These are phyloP conservation scores for Mesocricetus auratus DNA, from an alignment of 2,113 vertebrate genomes.

Conservation along the genomic window DNA sequence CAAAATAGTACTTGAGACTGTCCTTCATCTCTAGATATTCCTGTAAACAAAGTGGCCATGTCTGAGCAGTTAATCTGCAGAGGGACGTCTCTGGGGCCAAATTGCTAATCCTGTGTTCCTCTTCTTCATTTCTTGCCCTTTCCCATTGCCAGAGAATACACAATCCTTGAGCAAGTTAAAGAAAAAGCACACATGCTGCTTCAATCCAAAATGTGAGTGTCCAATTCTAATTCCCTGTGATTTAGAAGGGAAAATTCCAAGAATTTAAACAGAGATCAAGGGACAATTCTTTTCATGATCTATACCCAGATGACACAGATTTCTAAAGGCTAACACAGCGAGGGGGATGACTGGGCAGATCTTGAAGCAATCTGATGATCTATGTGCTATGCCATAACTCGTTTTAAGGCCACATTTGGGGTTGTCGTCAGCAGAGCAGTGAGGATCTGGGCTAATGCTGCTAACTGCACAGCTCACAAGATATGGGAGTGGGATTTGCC, in stretches of 20 bases:
- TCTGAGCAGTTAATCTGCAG: not conserved
- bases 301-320: constrained; percentile 67
- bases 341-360: constrained; percentile 66
- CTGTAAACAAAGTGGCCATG: not conserved
- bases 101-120: not conserved
- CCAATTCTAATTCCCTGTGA: not conserved
- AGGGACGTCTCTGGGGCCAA: not conserved
- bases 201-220: not conserved
- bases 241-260: constrained; percentile 38
- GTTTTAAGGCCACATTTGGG: constrained; percentile 66
- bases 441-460: constrained; percentile 23
- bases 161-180: not conserved
- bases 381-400: not conserved
- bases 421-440: not conserved
- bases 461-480: constrained; percentile 59
- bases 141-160: not conserved
- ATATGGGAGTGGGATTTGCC: constrained; percentile 60
- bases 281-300: constrained; percentile 58
- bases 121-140: not conserved
- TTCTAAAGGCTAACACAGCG: constrained; percentile 65
- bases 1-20: not conserved
- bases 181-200: not conserved
- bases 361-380: constrained; percentile 69
- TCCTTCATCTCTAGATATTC: not conserved
- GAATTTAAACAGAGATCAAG: constrained; percentile 52